These are phyloP conservation scores for Copidosoma aretas DNA, from an alignment of 2,888 invertebrate genomes.

Conservation along the genomic window DNA sequence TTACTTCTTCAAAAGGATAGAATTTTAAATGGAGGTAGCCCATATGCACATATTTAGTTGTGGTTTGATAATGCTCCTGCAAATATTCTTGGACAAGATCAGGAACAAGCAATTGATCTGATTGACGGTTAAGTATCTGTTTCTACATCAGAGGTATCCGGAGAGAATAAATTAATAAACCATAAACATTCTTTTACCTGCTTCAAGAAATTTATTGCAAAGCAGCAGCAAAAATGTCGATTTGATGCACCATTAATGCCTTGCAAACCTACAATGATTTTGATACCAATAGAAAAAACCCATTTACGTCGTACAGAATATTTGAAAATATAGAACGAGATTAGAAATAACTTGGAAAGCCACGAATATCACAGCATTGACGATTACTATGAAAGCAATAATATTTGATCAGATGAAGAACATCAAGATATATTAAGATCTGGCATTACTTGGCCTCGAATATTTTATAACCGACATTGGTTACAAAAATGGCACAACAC, in stretches of 20 bases:
- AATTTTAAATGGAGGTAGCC: slow-evolving; percentile 59
- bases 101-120: slow-evolving; percentile 44
- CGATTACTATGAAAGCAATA: slow-evolving; percentile 41
- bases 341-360: slow-evolving; percentile 41
- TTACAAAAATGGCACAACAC: slow-evolving; percentile 44
- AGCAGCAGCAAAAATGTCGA: slow-evolving; percentile 45
- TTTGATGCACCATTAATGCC: slow-evolving; percentile 50
- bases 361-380: slow-evolving; percentile 40
- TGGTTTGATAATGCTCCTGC: slow-evolving; percentile 57
- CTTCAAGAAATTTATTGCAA: slow-evolving; percentile 14
- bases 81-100: slow-evolving; percentile 39
- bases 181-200: slow-evolving; percentile 49
- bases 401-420: slow-evolving; percentile 45
- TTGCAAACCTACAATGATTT: slow-evolving; percentile 41
- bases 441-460: slow-evolving; percentile 42
- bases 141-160: slow-evolving; percentile 43
- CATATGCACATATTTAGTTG: slow-evolving; percentile 58
- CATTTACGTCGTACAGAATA: slow-evolving; percentile 29
- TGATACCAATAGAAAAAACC: slow-evolving; percentile 43
- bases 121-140: slow-evolving; percentile 49
- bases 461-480: slow-evolving; percentile 42
- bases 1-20: slow-evolving; percentile 56
- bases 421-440: slow-evolving; percentile 47
- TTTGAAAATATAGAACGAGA: slow-evolving; percentile 24
- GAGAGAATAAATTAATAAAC: slow-evolving; percentile 47